Base-by-base conservation (phyloP, 2,888 invertebrate species). In the Leptopilina myrica region DNA sequence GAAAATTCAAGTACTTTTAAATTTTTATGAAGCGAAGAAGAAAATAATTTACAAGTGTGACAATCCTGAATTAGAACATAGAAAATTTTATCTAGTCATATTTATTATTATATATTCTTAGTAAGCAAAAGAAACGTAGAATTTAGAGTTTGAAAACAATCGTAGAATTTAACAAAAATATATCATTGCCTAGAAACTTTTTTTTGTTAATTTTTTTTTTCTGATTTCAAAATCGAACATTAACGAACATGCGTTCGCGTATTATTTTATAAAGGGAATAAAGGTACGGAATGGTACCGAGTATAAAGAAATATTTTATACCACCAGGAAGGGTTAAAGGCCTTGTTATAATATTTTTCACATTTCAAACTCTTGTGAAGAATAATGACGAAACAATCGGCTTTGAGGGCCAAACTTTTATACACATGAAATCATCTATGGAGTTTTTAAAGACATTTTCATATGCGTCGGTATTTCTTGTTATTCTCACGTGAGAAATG, bases 361-460 rank as follows among this genome's bases (percentile, higher is more conserved):
- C 53, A 33, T 8, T 69, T 53, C 20, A 26, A 43, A 26, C 14
- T 33, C 33, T 15, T 26, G 69, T 7, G 53, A 53, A 73, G 53
- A 56, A 76, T 82, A 81, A 81, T 81, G 79, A 77, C 56, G 80
- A 81, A 81, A 81, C 79, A 78, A 82, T 78, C 59, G 76, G 78
- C 69, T 77, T 49, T 76, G 67, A 62, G 62, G 20, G 59, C 8
- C 46, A 49, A 49, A 11, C 9, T 2, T 2, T 62, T 33, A 33
- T 8, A 76, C 7, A 43, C 1, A 43, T 79, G 76, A 76, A 76
- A 76, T 79, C 66, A 76, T 76, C 67, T 9, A 15, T 9, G 20
- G 53, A 69, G 64, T 64, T 73, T 64, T 73, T 56, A 73, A 56
- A 40, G 56, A 73, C 2, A 14, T 53, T 33, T 73, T 73, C 33